phyloP scores from a whole-genome alignment of 1,140 invertebrate genomes.

The Ptiloglossa arizonensis region DNA sequence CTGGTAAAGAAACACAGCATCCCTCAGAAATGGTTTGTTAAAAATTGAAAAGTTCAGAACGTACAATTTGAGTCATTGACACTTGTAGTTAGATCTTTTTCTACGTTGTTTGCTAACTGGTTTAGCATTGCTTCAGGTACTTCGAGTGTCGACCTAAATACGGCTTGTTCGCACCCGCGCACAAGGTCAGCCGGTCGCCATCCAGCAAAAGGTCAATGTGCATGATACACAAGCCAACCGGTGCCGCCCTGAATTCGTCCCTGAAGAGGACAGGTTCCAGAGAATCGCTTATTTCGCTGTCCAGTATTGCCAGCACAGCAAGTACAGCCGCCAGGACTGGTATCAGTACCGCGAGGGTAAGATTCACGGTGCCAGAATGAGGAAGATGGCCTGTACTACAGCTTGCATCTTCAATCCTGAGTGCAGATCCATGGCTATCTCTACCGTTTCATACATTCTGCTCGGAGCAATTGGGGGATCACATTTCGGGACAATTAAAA shows the following conservation, averaged over 20 bases:
- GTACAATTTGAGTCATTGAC: neutral
- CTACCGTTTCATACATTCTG: neutral
- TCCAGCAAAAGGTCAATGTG: slow-evolving; percentile 86
- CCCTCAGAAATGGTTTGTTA: too few relatives aligned
- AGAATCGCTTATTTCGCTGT: slow-evolving; percentile 91
- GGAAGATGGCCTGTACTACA: slow-evolving; percentile 20
- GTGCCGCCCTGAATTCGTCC: slow-evolving; percentile 81
- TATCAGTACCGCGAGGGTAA: slow-evolving; percentile 85
- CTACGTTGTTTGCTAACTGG: slow-evolving; percentile 7
- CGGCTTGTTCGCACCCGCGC: slow-evolving; percentile 95
- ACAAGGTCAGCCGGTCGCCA: slow-evolving; percentile 92
- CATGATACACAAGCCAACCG: slow-evolving; percentile 84
- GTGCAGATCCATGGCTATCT: slow-evolving; percentile 14
- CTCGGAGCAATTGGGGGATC: slow-evolving; percentile 14
- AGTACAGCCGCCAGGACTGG: slow-evolving; percentile 70
- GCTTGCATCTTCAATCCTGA: slow-evolving; percentile 17
- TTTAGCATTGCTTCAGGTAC: slow-evolving; percentile 86
- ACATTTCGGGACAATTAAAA: neutral
- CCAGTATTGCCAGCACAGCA: slow-evolving; percentile 86
- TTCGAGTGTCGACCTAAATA: slow-evolving; percentile 95
- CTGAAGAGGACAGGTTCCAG: slow-evolving; percentile 90
- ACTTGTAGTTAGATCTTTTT: neutral
- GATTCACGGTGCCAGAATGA: slow-evolving; percentile 81
- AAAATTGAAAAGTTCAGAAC: neutral
- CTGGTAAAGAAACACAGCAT: too few relatives aligned